These are phyloP conservation scores for Emys orbicularis DNA, from an alignment of 2,797 vertebrate species.

Conservation along the genomic window DNA sequence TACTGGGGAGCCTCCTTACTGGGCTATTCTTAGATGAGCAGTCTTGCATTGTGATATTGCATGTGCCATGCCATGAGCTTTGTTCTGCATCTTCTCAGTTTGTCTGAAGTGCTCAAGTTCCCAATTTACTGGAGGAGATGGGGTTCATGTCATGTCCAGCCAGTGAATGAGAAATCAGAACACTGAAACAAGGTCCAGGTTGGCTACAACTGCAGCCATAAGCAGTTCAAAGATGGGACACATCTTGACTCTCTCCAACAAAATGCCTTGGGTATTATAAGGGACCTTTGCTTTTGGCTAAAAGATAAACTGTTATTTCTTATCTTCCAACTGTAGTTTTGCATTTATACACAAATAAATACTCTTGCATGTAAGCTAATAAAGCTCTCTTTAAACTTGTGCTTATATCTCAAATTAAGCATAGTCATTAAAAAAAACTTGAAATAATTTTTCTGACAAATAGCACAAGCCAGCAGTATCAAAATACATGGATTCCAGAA, in stretches of 20 bases:
- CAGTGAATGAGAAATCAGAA: background rate
- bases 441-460: slow-evolving; percentile 1
- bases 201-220: background rate
- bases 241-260: rapidly evolving
- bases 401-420: background rate
- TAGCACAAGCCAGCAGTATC: background rate
- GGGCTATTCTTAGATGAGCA: background rate
- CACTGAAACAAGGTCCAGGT: background rate
- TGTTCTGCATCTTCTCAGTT: background rate
- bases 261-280: rapidly evolving
- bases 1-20: too few species aligned
- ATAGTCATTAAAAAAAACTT: background rate
- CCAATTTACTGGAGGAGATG: background rate
- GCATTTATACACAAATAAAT: background rate
- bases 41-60: background rate
- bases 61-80: background rate
- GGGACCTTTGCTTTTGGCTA: background rate
- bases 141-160: background rate
- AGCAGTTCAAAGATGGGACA: background rate
- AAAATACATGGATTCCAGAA: slow-evolving; percentile 12
- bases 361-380: background rate
- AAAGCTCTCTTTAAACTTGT: background rate
- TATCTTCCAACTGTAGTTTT: background rate
- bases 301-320: background rate
- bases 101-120: background rate